Base-by-base conservation (phyloP, 2,797 vertebrate genomes). In the Arrhamphus sclerolepis region DNA sequence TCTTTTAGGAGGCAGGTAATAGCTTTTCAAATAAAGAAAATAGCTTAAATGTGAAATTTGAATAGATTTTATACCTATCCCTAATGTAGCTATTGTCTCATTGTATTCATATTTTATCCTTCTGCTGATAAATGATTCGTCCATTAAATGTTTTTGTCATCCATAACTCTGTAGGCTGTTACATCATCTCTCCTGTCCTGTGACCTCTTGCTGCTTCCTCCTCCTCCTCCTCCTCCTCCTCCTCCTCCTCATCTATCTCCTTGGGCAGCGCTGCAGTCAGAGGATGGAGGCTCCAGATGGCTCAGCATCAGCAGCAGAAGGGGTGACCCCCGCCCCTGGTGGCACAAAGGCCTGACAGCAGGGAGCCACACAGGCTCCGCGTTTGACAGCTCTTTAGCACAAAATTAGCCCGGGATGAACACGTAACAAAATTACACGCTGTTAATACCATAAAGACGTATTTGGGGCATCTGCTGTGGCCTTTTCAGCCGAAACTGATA, bases 381-480 rank as follows among this genome's bases (percentile, higher is more conserved):
- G 26, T 71, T 75, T 74, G 75, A 81, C 80, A 67, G 69, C 81
- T 82, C 75, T 83, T 84, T 82, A 86, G 72, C 78, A 82, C 78
- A 63, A 70, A 75, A 83, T 86, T 82, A 83, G 67, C 78, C 75
- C 17, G 71, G 52, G 71, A 86, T 78, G 72, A 73, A 65, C 38
- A 10, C 24, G 10, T 11, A 66, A 54, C 65, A 70, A 65, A 70
- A 20, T 70, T 29, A 57, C 80, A 75, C 3, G 56, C 80, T 80
- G 75, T 5, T 78, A 78, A 79, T 78, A 21, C 75, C 78, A 72
- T 70, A 83, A 57, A 77, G 76, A 62, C 39, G 28, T 4, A 31
- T 58, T 38, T 19, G 47, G 52, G n/a, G 51, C 14, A 2, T 66
- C 66, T 38, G 38, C 7, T 56, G 46, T 18, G 42, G 40, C 55